Conservation (phyloP, 2,888 invertebrate species). For the Apotomis capreana region DNA sequence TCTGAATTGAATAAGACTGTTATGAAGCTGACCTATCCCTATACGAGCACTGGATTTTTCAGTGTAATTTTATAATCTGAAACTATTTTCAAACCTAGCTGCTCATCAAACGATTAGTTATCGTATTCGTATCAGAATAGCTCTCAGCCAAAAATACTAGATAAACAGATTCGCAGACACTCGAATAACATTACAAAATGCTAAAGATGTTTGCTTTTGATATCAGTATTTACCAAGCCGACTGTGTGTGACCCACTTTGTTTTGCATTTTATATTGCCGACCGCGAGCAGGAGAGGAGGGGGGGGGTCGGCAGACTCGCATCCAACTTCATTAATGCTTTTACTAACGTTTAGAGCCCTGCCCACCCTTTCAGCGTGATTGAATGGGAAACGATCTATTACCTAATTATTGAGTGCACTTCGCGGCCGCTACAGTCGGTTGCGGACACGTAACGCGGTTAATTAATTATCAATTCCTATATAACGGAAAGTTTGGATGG, state of each 20-base stretch:
- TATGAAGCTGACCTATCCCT: too few species aligned
- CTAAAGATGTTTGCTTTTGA: not conserved
- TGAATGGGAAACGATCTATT: not conserved
- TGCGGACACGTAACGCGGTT: not conserved
- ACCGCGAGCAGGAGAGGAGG: constrained; percentile 7
- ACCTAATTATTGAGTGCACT: not conserved
- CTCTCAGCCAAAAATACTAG: too few species aligned
- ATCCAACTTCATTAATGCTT: not conserved
- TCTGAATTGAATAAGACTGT: too few species aligned
- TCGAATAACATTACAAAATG: not conserved
- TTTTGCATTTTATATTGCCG: constrained; percentile 33
- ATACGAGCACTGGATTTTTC: too few species aligned
- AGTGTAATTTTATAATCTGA: too few species aligned
- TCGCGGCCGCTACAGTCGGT: not conserved
- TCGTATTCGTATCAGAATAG: too few species aligned
- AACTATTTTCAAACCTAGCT: too few species aligned
- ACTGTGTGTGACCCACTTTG: constrained; percentile 19
- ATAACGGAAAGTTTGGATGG: not conserved
- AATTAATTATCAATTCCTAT: not conserved
- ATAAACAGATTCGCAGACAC: too few species aligned
- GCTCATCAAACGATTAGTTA: too few species aligned
- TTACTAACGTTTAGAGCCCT: not conserved
- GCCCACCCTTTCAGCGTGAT: not conserved
- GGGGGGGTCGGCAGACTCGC: not conserved
- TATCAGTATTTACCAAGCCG: not conserved